Percentiles rank a stretch among this genome's conserved stretches.
phyloP scores from a whole-genome alignment of 2,797 vertebrate genomes.

The Tokudaia tokunoshimensis region DNA sequence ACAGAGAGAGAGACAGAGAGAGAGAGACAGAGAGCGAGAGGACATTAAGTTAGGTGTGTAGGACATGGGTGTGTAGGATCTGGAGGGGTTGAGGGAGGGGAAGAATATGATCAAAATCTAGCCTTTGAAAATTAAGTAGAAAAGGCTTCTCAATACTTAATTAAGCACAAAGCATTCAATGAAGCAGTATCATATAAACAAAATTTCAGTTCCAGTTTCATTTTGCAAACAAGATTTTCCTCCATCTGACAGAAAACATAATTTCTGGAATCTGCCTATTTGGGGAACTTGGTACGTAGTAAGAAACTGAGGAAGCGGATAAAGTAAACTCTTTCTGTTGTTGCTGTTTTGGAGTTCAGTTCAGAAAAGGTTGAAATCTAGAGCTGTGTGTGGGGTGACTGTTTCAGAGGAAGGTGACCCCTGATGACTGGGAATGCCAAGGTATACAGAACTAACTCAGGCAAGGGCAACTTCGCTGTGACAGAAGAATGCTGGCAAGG shows the following conservation, averaged over 20 bases:
- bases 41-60: background rate
- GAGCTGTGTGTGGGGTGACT: background rate
- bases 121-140: background rate
- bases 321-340: background rate
- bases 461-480: background rate
- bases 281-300: background rate
- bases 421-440: background rate
- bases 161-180: background rate
- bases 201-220: constrained; percentile 25
- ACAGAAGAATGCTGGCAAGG: background rate
- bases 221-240: constrained; percentile 9
- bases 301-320: background rate
- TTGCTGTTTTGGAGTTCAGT: background rate
- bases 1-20: background rate
- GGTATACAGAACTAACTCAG: background rate
- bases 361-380: background rate
- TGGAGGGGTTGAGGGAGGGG: background rate
- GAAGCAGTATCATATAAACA: background rate
- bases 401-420: background rate
- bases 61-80: background rate
- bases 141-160: background rate
- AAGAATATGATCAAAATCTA: background rate
- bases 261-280: background rate
- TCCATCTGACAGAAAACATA: background rate
- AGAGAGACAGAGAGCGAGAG: background rate